phyloP scores from a whole-genome alignment of 2,888 invertebrate species.

The Tipula helvola region DNA sequence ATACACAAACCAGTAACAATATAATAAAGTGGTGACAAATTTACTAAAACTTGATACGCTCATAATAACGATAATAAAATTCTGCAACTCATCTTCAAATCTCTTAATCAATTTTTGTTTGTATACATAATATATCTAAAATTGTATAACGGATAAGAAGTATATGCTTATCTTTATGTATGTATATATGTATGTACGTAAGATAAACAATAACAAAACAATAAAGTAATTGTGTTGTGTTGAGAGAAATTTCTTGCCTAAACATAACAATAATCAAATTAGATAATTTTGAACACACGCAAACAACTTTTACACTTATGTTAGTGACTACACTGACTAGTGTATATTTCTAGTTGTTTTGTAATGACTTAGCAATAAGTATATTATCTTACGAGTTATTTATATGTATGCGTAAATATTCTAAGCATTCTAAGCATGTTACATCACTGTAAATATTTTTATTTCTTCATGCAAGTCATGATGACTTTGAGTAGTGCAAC shows the following conservation, averaged over 20 bases:
- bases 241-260: neutral
- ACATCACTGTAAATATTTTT: neutral
- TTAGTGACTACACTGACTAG: neutral
- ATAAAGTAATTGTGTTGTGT: neutral
- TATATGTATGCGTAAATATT: neutral
- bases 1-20: neutral
- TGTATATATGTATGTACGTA: too few species aligned
- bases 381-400: neutral
- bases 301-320: neutral
- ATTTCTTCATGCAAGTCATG: neutral
- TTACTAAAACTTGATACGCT: neutral
- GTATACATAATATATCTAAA: neutral
- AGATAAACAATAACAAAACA: neutral
- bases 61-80: neutral
- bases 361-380: neutral
- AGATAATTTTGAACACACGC: neutral
- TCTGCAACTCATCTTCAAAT: neutral
- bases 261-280: neutral
- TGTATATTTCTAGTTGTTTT: neutral
- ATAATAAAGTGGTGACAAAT: neutral
- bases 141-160: neutral
- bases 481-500: neutral
- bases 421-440: neutral
- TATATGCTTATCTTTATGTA: neutral
- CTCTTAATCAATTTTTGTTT: neutral